phyloP scores from a whole-genome alignment of 2,113 vertebrate species.

The Erpornis zantholeuca region DNA sequence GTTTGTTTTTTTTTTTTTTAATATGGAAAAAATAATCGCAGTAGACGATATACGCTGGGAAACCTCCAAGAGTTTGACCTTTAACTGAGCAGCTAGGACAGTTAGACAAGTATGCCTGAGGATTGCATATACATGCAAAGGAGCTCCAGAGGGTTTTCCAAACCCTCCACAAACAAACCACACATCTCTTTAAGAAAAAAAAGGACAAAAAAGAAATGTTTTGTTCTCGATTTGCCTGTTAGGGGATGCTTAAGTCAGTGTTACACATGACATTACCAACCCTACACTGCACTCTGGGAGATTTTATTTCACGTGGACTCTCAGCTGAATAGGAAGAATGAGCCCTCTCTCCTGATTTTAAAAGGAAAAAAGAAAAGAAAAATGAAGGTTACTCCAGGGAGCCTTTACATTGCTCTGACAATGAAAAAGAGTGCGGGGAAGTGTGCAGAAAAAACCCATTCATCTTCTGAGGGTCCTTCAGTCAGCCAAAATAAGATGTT shows the following conservation, averaged over 20 bases:
- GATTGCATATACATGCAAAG: neutral
- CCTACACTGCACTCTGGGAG: neutral
- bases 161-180: neutral
- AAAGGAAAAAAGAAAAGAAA: neutral
- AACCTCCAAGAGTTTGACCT: constrained; percentile 48
- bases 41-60: constrained; percentile 22
- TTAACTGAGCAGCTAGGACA: constrained; percentile 33
- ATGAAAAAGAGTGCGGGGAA: neutral
- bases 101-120: neutral
- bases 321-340: neutral
- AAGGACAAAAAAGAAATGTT: neutral
- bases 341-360: neutral
- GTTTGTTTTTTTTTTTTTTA: neutral
- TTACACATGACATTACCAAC: constrained; percentile 13
- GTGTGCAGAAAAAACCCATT: neutral
- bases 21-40: constrained; percentile 1
- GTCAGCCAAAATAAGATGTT: neutral
- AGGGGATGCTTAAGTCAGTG: constrained; percentile 1
- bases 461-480: neutral
- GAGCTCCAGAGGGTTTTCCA: constrained; percentile 20
- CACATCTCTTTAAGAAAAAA: neutral
- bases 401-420: neutral
- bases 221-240: neutral
- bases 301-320: neutral
- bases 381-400: neutral